phyloP scores from a whole-genome alignment of 2,888 invertebrate species.

The Eupithecia abbreviata region DNA sequence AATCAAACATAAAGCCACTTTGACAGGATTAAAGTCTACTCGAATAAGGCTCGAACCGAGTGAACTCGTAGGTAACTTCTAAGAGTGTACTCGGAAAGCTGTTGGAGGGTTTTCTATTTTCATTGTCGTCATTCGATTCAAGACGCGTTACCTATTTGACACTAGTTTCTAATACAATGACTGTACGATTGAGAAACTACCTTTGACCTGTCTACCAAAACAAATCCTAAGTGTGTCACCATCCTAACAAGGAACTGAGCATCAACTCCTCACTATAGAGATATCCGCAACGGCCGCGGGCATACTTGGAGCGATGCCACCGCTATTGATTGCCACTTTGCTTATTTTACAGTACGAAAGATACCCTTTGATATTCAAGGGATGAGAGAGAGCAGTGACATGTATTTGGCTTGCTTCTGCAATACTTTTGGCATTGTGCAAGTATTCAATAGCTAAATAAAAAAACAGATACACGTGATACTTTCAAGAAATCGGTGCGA shows the following conservation, averaged over 20 bases:
- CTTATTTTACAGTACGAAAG: slow-evolving; percentile 55
- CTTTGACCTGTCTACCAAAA: not conserved
- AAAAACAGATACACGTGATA: no score
- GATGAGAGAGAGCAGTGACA: not conserved
- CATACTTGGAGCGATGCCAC: slow-evolving; percentile 58
- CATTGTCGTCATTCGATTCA: no score
- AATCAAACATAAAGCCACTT: no score
- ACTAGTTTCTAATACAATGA: no score
- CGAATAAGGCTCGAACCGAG: no score
- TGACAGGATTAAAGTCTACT: no score
- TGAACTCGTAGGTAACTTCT: no score
- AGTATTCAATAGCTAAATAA: not conserved
- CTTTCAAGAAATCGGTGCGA: no score
- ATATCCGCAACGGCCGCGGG: slow-evolving; percentile 52
- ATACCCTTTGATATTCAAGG: slow-evolving; percentile 33
- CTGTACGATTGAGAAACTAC: no score
- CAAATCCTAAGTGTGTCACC: not conserved
- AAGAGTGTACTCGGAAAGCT: no score
- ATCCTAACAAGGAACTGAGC: slow-evolving; percentile 20
- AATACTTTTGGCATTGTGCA: not conserved
- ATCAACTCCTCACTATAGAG: slow-evolving; percentile 38
- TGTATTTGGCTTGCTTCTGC: not conserved
- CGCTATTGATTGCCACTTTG: slow-evolving; percentile 59
- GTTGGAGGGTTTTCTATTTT: no score
- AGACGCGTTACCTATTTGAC: no score